Percentiles rank a stretch among this genome's conserved stretches.
Evolutionary conservation across 2,888 invertebrate genomes (phyloP).

Genomic region (Helobdella robusta): DNA sequence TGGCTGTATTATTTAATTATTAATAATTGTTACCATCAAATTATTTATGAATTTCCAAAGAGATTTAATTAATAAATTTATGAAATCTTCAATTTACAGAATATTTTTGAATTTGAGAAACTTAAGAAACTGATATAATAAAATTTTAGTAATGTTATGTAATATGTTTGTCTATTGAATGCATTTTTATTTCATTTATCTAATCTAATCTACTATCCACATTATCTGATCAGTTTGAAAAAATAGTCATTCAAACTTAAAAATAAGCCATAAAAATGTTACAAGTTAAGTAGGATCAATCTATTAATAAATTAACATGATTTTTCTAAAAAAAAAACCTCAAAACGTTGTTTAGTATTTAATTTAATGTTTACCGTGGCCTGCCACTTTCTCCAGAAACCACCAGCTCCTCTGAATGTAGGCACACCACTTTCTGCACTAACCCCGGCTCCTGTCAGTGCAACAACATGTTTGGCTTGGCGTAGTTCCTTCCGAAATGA

Average conservation of each 20-base stretch:
- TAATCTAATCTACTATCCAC: too few species aligned
- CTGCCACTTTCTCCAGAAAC: conserved; percentile 69
- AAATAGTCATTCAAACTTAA: background rate
- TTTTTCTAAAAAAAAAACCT: background rate
- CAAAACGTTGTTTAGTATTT: background rate
- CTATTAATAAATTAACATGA: background rate
- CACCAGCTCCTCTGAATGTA: conserved; percentile 72
- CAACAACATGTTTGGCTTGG: conserved; percentile 59
- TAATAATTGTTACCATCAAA: too few species aligned
- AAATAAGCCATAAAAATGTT: background rate
- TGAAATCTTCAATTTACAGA: background rate
- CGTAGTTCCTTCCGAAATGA: conserved; percentile 57
- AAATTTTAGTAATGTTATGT: background rate
- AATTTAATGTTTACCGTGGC: conserved; percentile 52
- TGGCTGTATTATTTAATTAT: too few species aligned
- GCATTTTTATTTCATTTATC: too few species aligned
- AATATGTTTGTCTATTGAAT: too few species aligned
- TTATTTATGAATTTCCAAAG: too few species aligned
- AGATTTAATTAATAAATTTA: background rate
- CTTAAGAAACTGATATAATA: background rate
- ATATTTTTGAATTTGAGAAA: background rate
- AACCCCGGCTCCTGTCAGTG: conserved; percentile 64
- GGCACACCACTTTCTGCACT: conserved; percentile 78
- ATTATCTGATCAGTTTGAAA: too few species aligned
- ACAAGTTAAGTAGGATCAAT: background rate